These are phyloP conservation scores for Platyscapa corneri DNA, from an alignment of 1,140 invertebrate species.

Conservation along the genomic window DNA sequence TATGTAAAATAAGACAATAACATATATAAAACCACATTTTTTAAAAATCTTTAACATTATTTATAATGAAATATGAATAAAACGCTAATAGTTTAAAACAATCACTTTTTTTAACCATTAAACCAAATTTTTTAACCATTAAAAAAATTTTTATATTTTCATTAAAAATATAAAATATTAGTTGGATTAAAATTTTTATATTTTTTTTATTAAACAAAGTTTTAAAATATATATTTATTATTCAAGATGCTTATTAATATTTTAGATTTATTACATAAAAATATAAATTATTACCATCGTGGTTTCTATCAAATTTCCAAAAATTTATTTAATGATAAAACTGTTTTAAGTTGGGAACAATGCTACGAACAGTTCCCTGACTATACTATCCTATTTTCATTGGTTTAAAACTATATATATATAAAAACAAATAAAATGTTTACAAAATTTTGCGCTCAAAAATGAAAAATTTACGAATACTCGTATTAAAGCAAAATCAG, in stretches of 20 bases:
- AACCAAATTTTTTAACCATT: too few relatives aligned
- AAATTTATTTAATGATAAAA: too few relatives aligned
- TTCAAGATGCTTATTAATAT: conserved; percentile 14
- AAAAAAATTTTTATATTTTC: too few relatives aligned
- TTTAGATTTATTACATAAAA: conserved; percentile 36
- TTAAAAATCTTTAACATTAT: neutral
- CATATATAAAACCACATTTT: neutral
- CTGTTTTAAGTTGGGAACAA: too few relatives aligned
- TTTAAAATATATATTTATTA: conserved; percentile 17
- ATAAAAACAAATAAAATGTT: too few relatives aligned
- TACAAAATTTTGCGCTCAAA: too few relatives aligned
- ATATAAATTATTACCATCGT: conserved; percentile 29
- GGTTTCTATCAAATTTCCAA: conserved; percentile 23
- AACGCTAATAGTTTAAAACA: neutral
- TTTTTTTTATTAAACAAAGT: neutral
- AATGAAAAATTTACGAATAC: too few relatives aligned
- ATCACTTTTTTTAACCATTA: neutral
- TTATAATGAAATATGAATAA: neutral
- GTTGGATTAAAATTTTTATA: neutral
- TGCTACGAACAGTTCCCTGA: too few relatives aligned
- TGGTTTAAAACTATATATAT: too few relatives aligned
- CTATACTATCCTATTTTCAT: too few relatives aligned
- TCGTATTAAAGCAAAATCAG: too few relatives aligned
- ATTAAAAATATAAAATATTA: conserved; percentile 8
- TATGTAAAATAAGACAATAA: neutral